Evolutionary conservation across 2,888 invertebrate species (phyloP), one percentile per base, ranked within the genome.

Genomic region (Drosophila pegasa): DNA sequence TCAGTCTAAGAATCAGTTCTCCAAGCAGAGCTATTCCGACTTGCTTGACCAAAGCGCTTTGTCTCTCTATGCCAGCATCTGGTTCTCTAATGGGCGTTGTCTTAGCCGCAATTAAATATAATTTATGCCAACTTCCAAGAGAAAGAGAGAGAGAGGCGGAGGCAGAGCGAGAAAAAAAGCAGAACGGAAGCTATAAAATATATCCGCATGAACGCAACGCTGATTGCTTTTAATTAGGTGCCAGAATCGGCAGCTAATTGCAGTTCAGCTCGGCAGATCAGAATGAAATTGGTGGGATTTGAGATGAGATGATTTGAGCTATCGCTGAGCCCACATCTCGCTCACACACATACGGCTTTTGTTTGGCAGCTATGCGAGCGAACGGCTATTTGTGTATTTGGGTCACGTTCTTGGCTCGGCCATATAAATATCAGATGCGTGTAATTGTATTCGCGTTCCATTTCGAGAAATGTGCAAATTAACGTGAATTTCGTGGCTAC

Each of bases 381-480:
- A 51, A 45, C 60, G 59, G 73, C 78, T 74, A 80, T 85, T 85
- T 76, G 87, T 78, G 76, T 84, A 88, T 86, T 84, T 86, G 68
- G 86, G 86, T 86, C 86, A 86, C 87, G 87, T 86, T 86, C 83
- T 77, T 75, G 78, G 59, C 71, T n/a, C 14, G 37, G 22, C 33
- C 31, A 10, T 35, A 59, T 51, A 50, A 25, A 67, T 67, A 59
- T 59, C 57, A 54, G 58, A 60, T 62, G 67, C 60, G 69, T 71
- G 75, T 71, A 80, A 78, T 86, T 80, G 83, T 75, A 62, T 78
- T 72, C 74, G 62, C 70, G 83, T 78, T 68, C 71, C 75, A 77
- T 58, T 75, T 75, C 54, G 52, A 57, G 50, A 64, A 66, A 75
- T 88, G 73, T 87, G 87, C 87, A 86, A 90, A 90, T 90, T 87